Evolutionary conservation across 2,797 vertebrate genomes (phyloP), one percentile per base, ranked within the genome.

Genomic region (Coregonus suidteri): DNA sequence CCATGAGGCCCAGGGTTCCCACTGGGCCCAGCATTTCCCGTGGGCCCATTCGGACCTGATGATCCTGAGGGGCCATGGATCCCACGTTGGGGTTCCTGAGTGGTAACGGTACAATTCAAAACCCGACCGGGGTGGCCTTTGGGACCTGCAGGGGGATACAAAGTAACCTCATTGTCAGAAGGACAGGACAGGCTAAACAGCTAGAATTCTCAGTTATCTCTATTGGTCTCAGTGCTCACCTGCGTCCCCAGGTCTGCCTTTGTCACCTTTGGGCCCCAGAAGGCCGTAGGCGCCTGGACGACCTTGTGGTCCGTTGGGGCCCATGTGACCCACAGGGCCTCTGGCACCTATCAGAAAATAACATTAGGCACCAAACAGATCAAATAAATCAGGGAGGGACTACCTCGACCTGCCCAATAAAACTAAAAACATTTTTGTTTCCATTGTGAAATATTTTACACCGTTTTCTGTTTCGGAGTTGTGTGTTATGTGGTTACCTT

Each of bases 1-100:
- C 91, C 91, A 84, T 87, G 88, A 75, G 1, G n/a, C 71, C 91
- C 91, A 52, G 77, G 81, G 79, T n/a, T 20, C 7, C 91, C 91
- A 71, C 77, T 82, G 75, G 77, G 83, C 74, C 91, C 90, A 0
- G 41, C 9, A 9, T 13, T 47, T 11, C 41, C 41, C 2, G 41
- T 54, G 15, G 4, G 16, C 18, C 72, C 72, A 35, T 56, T 16
- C 4, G 53, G 54, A 34, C 72, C 72, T 0, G 30, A 6, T 16
- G 7, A 9, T 9, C 71, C 71, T 18, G 53, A 15, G 16, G 72
- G 72, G 3, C 72, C 72, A 9, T 31, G 6, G 15, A 4, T 15
- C 15, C 53, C 53, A 9, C 4, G 0, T 1, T 41, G 31, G 7
- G 59, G 59, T 62, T 62, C n/a, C 20, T n/a, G 59, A 20, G 6